A percentile compares a stretch with the other conserved stretches of the same genome.
Evolutionary conservation across 2,797 vertebrate species (phyloP).

Genomic region (Odontamblyopus lacepedii): DNA sequence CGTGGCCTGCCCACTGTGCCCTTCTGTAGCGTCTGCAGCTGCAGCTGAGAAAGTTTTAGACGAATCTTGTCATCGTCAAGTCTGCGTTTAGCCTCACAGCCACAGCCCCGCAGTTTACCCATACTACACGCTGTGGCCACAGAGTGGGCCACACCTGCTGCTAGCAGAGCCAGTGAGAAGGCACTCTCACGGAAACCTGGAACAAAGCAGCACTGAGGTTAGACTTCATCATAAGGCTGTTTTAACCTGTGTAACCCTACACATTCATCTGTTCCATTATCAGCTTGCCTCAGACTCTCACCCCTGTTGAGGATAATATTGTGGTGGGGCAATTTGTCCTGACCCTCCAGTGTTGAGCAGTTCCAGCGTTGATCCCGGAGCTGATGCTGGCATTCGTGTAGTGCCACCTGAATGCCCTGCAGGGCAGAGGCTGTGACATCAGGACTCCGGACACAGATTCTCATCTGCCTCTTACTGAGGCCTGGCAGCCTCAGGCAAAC

Average conservation of each 20-base stretch:
- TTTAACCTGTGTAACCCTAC: background rate
- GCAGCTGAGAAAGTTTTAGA: conserved; percentile 88
- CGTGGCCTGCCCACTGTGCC: conserved; percentile 71
- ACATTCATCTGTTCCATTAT: conserved; percentile 18
- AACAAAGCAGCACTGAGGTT: conserved; percentile 25
- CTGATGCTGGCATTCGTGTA: conserved; percentile 92
- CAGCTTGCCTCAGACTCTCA: conserved; percentile 58
- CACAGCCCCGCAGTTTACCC: conserved; percentile 89
- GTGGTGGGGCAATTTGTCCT: conserved; percentile 85
- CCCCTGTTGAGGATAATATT: conserved; percentile 89
- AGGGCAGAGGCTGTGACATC: conserved; percentile 91
- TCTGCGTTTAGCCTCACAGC: conserved; percentile 85
- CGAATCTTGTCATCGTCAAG: conserved; percentile 87
- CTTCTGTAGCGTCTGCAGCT: conserved; percentile 86
- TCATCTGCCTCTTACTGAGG: conserved; percentile 89
- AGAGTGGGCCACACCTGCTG: conserved; percentile 91
- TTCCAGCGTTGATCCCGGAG: conserved; percentile 92
- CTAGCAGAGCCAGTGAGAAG: conserved; percentile 89
- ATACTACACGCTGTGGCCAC: conserved; percentile 93
- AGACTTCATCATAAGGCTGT: background rate
- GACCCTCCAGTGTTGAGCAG: conserved; percentile 87
- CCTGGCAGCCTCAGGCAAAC: conserved; percentile 89
- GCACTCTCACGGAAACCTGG: conserved; percentile 91
- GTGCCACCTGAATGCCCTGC: conserved; percentile 90
- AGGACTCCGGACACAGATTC: conserved; percentile 88